Evolutionary conservation across 2,888 invertebrate species (phyloP).

Genomic region (Acanthosepion esculentum): DNA sequence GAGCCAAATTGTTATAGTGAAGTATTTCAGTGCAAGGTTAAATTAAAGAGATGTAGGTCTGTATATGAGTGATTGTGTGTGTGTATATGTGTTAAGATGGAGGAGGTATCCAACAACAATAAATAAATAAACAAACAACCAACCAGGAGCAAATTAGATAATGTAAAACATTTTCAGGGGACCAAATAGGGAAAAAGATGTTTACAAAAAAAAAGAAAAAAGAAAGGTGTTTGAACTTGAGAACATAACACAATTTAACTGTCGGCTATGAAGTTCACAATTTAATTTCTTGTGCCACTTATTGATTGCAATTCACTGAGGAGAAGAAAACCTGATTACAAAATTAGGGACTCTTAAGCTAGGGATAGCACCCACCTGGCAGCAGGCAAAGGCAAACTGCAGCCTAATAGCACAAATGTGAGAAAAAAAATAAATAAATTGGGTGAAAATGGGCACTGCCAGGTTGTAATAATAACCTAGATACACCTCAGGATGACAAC

Average conservation of each 20-base stretch:
- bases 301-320: background rate
- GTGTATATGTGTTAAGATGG: background rate
- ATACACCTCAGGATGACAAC: background rate
- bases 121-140: background rate
- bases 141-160: background rate
- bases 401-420: slow-evolving; percentile 12
- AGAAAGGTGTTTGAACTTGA: background rate
- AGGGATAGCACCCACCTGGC: slow-evolving; percentile 33
- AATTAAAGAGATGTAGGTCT: background rate
- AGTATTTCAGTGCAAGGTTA: background rate
- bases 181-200: background rate
- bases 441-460: background rate
- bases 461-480: slow-evolving; percentile 21
- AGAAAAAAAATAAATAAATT: background rate
- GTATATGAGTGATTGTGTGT: background rate
- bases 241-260: background rate
- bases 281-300: background rate
- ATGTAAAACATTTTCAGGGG: background rate
- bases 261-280: background rate
- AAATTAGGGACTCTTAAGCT: background rate
- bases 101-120: background rate
- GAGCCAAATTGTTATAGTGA: background rate
- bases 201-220: background rate
- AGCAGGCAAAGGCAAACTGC: background rate
- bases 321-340: background rate